A percentile compares a stretch with the other conserved stretches of the same genome.
Conservation (phyloP, 2,113 vertebrate species). For the Archocentrus centrarchus region DNA sequence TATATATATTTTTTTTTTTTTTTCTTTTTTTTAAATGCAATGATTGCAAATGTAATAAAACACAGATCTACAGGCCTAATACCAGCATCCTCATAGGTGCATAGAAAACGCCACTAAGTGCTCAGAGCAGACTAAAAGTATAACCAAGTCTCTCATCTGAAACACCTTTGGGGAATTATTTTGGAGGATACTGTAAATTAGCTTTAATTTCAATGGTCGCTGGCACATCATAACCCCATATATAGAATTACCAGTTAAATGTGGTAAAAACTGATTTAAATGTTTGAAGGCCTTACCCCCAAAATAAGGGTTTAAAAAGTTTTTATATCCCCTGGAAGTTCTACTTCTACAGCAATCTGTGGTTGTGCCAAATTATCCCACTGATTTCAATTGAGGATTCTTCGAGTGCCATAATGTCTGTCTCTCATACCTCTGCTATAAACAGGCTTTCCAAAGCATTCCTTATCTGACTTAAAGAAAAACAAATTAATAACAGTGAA, state of each 20-base stretch:
- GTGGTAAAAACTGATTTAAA: neutral
- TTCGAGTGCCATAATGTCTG: neutral
- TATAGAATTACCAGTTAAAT: neutral
- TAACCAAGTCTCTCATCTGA: neutral
- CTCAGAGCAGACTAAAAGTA: constrained; percentile 15
- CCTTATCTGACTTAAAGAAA: neutral
- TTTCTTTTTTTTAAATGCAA: constrained; percentile 17
- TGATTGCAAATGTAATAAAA: constrained; percentile 27
- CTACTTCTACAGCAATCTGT: neutral
- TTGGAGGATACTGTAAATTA: neutral
- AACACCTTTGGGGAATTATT: neutral
- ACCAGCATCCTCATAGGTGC: constrained; percentile 22
- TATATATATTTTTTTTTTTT: too few species aligned
- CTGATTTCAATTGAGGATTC: neutral
- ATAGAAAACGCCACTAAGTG: constrained; percentile 44
- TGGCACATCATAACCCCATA: neutral
- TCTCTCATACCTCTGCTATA: neutral
- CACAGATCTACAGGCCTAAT: constrained; percentile 17
- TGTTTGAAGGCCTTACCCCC: neutral
- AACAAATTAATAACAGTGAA: neutral
- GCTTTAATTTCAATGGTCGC: neutral
- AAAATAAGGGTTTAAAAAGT: neutral
- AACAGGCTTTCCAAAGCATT: neutral
- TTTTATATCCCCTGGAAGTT: neutral
- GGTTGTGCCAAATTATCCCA: neutral